A percentile compares a stretch with the other conserved stretches of the same genome.
Evolutionary conservation across 2,113 vertebrate species (phyloP).

Genomic region (Microcebus ravelobensis): DNA sequence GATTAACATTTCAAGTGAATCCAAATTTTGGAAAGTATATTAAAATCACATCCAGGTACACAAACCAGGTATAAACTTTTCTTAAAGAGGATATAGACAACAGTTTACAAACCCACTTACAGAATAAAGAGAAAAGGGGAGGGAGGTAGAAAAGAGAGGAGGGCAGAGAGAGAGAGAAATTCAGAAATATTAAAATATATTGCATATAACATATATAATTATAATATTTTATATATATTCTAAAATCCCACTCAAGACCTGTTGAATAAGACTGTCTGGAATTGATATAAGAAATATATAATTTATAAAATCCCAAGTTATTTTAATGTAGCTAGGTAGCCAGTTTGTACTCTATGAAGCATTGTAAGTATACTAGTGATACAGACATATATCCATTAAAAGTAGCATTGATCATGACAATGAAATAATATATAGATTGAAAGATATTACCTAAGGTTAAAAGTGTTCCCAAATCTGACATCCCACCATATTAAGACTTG

Average conservation of each 20-base stretch:
- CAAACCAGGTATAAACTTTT: neutral
- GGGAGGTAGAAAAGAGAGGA: neutral
- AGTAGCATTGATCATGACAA: neutral
- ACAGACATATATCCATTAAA: neutral
- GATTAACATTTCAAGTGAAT: neutral
- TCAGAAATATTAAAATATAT: neutral
- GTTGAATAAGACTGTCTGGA: neutral
- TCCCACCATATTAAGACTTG: neutral
- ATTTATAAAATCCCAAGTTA: neutral
- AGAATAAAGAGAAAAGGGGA: neutral
- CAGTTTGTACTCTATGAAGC: neutral
- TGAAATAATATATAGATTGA: neutral
- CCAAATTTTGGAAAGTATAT: neutral
- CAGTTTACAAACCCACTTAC: neutral
- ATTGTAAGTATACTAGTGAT: neutral
- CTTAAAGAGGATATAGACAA: neutral
- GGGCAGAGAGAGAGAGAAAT: fast-evolving
- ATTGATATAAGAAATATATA: neutral
- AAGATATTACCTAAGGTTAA: neutral
- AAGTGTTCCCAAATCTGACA: neutral
- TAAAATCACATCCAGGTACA: neutral
- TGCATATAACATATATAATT: too few species aligned
- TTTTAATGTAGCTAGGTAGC: neutral
- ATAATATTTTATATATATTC: neutral
- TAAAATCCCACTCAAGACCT: neutral